Evolutionary conservation across 2,797 vertebrate species (phyloP).

Genomic region (Lophotriccus pileatus): DNA sequence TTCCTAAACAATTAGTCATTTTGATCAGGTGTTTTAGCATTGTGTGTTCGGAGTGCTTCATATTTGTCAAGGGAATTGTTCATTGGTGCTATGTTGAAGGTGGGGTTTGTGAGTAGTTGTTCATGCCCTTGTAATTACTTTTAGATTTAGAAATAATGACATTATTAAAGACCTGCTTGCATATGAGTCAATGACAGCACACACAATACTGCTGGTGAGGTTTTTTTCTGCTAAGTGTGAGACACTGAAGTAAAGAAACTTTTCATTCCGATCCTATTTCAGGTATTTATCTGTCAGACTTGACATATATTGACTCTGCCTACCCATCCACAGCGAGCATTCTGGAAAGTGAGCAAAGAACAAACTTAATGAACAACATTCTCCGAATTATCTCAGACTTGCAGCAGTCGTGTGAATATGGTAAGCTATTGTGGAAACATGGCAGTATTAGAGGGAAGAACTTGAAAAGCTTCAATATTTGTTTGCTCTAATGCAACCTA

Average conservation of each 20-base stretch:
- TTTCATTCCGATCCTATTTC: conserved; percentile 39
- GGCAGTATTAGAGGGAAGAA: neutral
- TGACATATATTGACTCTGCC: conserved; percentile 97
- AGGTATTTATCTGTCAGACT: conserved; percentile 98
- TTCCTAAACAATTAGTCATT: neutral
- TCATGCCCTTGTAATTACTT: neutral
- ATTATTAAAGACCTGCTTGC: neutral
- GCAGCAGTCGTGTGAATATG: conserved; percentile 96
- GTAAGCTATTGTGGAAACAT: conserved; percentile 71
- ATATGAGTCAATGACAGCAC: neutral
- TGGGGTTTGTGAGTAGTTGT: neutral
- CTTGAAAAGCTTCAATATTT: neutral
- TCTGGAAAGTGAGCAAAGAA: conserved; percentile 95
- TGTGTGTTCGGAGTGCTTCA: neutral
- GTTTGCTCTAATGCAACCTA: neutral
- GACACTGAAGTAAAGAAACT: neutral
- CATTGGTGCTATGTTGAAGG: neutral
- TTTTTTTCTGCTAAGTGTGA: neutral
- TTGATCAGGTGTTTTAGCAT: neutral
- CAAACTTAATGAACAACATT: conserved; percentile 98
- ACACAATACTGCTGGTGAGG: neutral
- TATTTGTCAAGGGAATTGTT: neutral
- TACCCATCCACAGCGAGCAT: conserved; percentile 98
- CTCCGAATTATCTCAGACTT: conserved; percentile 97
- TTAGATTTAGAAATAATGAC: neutral